Percentiles rank a stretch among this genome's conserved stretches.
phyloP scores from a whole-genome alignment of 2,888 invertebrate genomes.

The Lasioglossum lativentre region DNA sequence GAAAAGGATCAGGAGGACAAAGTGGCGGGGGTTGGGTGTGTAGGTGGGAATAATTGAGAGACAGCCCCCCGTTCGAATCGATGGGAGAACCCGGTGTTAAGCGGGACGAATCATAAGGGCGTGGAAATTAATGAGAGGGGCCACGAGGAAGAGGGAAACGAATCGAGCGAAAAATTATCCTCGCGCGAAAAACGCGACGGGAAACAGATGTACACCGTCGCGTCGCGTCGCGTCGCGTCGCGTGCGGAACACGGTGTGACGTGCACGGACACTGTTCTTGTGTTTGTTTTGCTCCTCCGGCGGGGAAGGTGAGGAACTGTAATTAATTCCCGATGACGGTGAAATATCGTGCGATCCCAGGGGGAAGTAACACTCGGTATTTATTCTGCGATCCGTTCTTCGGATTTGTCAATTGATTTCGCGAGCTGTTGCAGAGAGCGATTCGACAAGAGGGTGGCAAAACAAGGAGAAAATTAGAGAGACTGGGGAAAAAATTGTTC shows the following conservation, averaged over 20 bases:
- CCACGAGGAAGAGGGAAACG: conserved; percentile 22
- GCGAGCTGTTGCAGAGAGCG: neutral
- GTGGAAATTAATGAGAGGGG: conserved; percentile 51
- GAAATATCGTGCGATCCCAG: neutral
- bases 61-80: conserved; percentile 50
- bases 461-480: neutral
- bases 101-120: conserved; percentile 62
- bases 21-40: neutral
- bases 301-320: neutral
- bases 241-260: neutral
- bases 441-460: neutral
- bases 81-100: conserved; percentile 32
- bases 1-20: conserved; percentile 34
- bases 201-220: neutral
- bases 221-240: neutral
- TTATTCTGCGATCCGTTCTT: neutral
- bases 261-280: neutral
- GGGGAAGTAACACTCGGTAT: neutral
- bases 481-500: neutral
- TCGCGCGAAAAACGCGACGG: conserved; percentile 15
- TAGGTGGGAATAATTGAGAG: conserved; percentile 69
- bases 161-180: conserved; percentile 56
- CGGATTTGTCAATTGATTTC: neutral
- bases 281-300: neutral
- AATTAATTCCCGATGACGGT: conserved; percentile 18